Percentiles rank a stretch among this genome's conserved stretches.
Evolutionary conservation across 1,140 invertebrate genomes (phyloP).

Genomic region (Zaprionus ghesquierei): DNA sequence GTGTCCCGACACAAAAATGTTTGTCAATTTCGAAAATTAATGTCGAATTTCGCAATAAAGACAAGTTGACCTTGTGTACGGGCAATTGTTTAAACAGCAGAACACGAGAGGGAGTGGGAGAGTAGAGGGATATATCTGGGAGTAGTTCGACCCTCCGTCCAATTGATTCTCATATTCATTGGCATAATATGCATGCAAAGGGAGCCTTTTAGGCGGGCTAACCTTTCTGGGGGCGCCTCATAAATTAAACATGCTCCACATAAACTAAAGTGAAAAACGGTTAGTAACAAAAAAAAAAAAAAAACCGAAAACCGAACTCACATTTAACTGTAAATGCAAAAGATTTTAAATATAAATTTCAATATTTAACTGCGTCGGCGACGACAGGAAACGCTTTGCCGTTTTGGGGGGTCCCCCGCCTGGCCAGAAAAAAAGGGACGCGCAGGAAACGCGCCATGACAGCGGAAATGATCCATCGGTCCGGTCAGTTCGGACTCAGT

Average conservation of each 20-base stretch:
- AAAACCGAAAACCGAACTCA: conserved; percentile 26
- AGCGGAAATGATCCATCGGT: conserved; percentile 77
- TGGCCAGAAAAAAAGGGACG: conserved; percentile 11
- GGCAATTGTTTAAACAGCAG: conserved; percentile 30
- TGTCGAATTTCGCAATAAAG: conserved; percentile 36
- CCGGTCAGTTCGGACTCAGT: background rate
- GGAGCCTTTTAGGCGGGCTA: background rate
- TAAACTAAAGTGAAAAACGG: conserved; percentile 79
- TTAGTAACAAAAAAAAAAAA: background rate
- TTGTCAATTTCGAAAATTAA: conserved; percentile 54
- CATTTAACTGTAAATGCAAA: conserved; percentile 77
- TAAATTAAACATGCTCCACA: conserved; percentile 76
- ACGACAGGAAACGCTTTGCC: conserved; percentile 69
- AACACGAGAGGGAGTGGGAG: background rate
- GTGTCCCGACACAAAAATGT: conserved; percentile 18
- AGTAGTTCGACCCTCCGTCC: background rate
- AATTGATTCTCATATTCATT: conserved; percentile 78
- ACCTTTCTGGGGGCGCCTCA: no score
- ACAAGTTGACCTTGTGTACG: conserved; percentile 1
- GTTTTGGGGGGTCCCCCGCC: background rate
- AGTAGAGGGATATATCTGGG: background rate
- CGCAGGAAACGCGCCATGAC: conserved; percentile 59
- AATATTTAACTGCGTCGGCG: conserved; percentile 76
- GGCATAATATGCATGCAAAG: conserved; percentile 41
- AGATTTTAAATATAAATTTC: conserved; percentile 80